These are phyloP conservation scores for Petrophora chlorosata DNA, from an alignment of 2,888 invertebrate genomes.

Conservation along the genomic window DNA sequence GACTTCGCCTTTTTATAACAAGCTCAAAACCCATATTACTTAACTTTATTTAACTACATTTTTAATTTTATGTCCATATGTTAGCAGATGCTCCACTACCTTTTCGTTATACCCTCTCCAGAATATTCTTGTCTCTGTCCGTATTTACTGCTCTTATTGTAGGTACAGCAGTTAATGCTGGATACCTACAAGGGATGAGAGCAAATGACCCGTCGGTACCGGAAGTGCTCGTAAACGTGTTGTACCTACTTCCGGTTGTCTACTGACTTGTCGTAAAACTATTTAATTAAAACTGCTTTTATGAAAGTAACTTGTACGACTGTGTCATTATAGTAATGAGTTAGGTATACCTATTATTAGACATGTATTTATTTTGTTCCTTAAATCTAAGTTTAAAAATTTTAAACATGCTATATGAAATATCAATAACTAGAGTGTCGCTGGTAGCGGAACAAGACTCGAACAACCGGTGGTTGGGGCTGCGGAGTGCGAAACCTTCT, in stretches of 20 bases:
- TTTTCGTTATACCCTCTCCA: conserved; percentile 1
- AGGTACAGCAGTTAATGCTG: conserved; percentile 33
- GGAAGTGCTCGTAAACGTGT: conserved; percentile 30
- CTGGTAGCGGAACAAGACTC: too few species aligned
- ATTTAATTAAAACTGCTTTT: conserved; percentile 21
- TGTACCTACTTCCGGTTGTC: conserved; percentile 11
- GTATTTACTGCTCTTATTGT: conserved; percentile 7
- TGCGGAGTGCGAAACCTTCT: too few species aligned
- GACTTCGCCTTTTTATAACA: too few species aligned
- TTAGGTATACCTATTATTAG: background rate
- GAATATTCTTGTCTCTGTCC: background rate
- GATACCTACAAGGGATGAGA: conserved; percentile 32
- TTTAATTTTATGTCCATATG: too few species aligned
- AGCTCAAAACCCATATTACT: too few species aligned
- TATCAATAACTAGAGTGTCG: too few species aligned
- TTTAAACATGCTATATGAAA: too few species aligned
- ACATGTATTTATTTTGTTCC: too few species aligned
- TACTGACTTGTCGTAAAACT: conserved; percentile 17
- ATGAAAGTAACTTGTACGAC: background rate
- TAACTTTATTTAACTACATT: too few species aligned
- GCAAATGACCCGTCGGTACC: conserved; percentile 27
- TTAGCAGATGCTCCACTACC: too few species aligned
- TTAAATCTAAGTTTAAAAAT: too few species aligned
- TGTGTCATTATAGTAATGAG: background rate
- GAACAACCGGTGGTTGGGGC: too few species aligned